Percentiles rank a stretch among this genome's conserved stretches.
phyloP scores from a whole-genome alignment of 1,140 invertebrate genomes.

The Aphaenogaster rudis region DNA sequence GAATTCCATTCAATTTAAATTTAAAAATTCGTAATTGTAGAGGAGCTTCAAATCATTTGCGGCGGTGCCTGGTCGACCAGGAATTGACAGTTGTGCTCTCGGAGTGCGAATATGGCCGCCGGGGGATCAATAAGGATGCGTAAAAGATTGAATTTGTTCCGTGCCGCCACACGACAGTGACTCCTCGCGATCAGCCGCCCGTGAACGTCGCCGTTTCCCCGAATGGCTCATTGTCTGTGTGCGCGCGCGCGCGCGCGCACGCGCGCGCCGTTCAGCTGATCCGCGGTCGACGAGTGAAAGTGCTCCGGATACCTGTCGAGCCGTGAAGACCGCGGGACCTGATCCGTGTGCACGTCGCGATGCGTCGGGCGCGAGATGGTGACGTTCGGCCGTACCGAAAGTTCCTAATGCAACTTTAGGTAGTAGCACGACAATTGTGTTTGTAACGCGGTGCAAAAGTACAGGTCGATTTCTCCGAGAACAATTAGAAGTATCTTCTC shows the following conservation, averaged over 20 bases:
- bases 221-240: background rate
- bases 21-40: background rate
- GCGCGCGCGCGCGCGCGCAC: background rate
- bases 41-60: background rate
- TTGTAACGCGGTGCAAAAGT: background rate
- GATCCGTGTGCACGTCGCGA: slow-evolving; percentile 56
- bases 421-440: slow-evolving; percentile 4
- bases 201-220: background rate
- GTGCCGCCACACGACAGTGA: background rate
- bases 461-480: background rate
- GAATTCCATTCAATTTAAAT: background rate
- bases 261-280: slow-evolving; percentile 44
- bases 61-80: background rate
- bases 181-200: background rate
- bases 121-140: slow-evolving; percentile 16
- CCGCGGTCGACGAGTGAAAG: slow-evolving; percentile 70
- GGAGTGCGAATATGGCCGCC: background rate
- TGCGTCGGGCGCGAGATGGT: slow-evolving; percentile 17
- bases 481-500: background rate
- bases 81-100: background rate
- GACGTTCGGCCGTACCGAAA: slow-evolving; percentile 40
- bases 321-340: slow-evolving; percentile 52
- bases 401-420: slow-evolving; percentile 61
- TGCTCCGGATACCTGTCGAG: slow-evolving; percentile 67
- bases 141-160: slow-evolving; percentile 16